phyloP scores from a whole-genome alignment of 1,140 invertebrate species.

The Drosophila asahinai region DNA sequence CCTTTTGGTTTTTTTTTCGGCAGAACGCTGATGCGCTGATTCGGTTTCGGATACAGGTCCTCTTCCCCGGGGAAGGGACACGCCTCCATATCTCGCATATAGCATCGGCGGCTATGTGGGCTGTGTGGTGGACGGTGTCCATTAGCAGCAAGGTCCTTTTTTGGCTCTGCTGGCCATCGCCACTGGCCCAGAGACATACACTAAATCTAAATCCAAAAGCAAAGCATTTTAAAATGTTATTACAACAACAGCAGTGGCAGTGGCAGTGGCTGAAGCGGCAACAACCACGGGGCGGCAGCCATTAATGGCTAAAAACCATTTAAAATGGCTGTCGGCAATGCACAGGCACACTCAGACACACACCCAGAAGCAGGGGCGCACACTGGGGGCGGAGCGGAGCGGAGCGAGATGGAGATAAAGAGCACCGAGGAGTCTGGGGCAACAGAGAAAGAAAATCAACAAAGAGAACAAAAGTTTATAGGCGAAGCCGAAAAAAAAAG shows the following conservation, averaged over 20 bases:
- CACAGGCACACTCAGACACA: slow-evolving; percentile 34
- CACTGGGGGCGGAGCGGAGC: background rate
- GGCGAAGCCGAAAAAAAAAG: slow-evolving; percentile 72
- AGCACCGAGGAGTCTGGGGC: slow-evolving; percentile 10
- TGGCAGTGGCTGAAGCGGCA: slow-evolving; percentile 11
- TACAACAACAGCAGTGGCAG: slow-evolving; percentile 63
- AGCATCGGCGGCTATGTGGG: slow-evolving; percentile 19
- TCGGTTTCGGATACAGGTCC: slow-evolving; percentile 6
- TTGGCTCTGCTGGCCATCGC: slow-evolving; percentile 27
- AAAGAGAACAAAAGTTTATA: slow-evolving; percentile 79
- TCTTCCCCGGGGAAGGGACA: slow-evolving; percentile 19
- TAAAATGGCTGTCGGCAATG: slow-evolving; percentile 76
- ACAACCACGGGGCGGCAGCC: slow-evolving; percentile 51
- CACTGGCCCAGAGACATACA: slow-evolving; percentile 52
- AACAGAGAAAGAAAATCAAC: slow-evolving; percentile 40
- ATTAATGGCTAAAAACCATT: slow-evolving; percentile 83
- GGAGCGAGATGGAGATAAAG: slow-evolving; percentile 27
- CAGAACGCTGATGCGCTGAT: slow-evolving; percentile 19
- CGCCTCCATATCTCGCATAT: slow-evolving; percentile 38
- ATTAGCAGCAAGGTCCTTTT: slow-evolving; percentile 67
- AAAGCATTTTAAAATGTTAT: slow-evolving; percentile 82
- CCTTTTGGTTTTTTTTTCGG: background rate
- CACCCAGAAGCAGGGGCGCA: background rate
- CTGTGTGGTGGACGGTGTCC: slow-evolving; percentile 40
- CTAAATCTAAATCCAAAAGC: slow-evolving; percentile 73